A percentile compares a stretch with the other conserved stretches of the same genome.
Evolutionary conservation across 2,113 vertebrate genomes (phyloP).

Genomic region (Pseudopodoces humilis): DNA sequence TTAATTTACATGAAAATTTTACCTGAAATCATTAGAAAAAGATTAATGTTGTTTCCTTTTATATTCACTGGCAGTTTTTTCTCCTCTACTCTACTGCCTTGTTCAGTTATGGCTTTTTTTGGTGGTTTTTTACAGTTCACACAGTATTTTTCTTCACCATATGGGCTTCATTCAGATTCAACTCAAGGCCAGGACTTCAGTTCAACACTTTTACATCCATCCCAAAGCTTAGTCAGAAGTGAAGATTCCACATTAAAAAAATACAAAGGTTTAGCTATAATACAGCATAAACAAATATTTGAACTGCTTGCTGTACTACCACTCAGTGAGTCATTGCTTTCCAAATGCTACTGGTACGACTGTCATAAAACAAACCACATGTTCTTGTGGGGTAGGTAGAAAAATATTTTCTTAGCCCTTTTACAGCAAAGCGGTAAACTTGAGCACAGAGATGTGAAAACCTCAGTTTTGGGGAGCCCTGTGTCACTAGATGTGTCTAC

Average conservation of each 20-base stretch:
- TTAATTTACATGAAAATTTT: not conserved
- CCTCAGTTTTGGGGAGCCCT: not conserved
- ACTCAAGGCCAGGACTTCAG: not conserved
- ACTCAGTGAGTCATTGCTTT: slow-evolving; percentile 24
- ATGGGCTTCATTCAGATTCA: not conserved
- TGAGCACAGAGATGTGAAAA: not conserved
- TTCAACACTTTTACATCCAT: not conserved
- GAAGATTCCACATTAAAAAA: slow-evolving; percentile 10
- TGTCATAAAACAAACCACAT: slow-evolving; percentile 33
- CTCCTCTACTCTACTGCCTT: not conserved
- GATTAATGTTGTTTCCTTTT: not conserved
- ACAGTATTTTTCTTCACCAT: not conserved
- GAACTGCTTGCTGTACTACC: not conserved
- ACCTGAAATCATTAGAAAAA: not conserved
- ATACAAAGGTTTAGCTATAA: not conserved
- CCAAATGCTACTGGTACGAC: not conserved
- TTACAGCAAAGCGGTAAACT: not conserved
- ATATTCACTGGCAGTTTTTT: not conserved
- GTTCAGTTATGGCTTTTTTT: not conserved
- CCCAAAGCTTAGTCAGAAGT: slow-evolving; percentile 3
- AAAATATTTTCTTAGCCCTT: slow-evolving; percentile 22
- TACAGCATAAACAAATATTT: slow-evolving; percentile 2
- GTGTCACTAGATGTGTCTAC: accelerated
- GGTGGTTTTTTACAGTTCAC: not conserved
- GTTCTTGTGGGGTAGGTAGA: not conserved